phyloP scores from a whole-genome alignment of 92 coral and sea anemone species.

The Chrysogorgia sp. region DNA sequence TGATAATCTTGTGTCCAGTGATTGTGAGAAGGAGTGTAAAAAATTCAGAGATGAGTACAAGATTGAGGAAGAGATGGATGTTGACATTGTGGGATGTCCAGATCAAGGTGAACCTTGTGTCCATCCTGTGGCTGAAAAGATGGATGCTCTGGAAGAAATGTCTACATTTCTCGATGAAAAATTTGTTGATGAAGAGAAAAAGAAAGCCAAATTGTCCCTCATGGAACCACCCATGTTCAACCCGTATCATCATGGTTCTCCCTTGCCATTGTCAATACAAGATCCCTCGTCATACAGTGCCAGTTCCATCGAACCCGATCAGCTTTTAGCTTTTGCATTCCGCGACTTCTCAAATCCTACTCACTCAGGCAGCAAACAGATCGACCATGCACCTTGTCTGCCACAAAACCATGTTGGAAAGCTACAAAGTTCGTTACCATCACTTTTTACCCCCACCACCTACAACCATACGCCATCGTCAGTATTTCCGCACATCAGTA shows the following conservation, averaged over 20 bases:
- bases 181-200: background rate
- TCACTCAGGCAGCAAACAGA: background rate
- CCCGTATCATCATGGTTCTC: slow-evolving; percentile 15
- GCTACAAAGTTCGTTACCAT: slow-evolving; percentile 9
- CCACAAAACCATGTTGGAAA: background rate
- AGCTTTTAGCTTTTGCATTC: slow-evolving; percentile 30
- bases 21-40: background rate
- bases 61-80: slow-evolving; percentile 10
- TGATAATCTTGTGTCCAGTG: slow-evolving; percentile 43
- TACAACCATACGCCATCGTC: slow-evolving; percentile 1
- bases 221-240: slow-evolving; percentile 37
- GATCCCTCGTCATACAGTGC: background rate
- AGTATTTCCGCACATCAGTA: slow-evolving; percentile 1
- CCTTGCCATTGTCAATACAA: background rate
- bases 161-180: background rate
- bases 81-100: slow-evolving; percentile 2
- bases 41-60: background rate
- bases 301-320: slow-evolving; percentile 35
- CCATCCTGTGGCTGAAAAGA: background rate
- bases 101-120: background rate
- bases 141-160: background rate
- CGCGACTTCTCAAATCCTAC: background rate
- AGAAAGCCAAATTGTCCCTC: slow-evolving; percentile 9
- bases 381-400: background rate
- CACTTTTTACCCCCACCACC: slow-evolving; percentile 9